Percentiles rank a stretch among this genome's conserved stretches.
These are phyloP conservation scores for Chondrilla cf. caribensis DNA, from an alignment of 37 sponge, comb jelly and placozoan genomes.

Conservation along the genomic window DNA sequence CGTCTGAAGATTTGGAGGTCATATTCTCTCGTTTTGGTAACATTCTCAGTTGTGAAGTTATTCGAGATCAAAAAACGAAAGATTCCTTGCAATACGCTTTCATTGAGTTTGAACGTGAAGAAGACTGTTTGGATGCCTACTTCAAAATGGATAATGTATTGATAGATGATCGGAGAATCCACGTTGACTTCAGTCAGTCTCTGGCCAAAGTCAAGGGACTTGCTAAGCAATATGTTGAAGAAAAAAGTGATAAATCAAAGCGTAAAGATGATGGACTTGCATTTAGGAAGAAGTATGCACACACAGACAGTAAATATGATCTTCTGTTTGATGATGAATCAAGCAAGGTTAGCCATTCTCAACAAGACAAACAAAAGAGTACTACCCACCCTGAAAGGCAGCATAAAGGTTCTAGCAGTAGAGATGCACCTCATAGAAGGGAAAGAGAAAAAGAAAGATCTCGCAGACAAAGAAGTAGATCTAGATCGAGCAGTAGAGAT, in stretches of 20 bases:
- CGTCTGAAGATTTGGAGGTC: conserved; percentile 93
- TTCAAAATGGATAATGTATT: conserved; percentile 99
- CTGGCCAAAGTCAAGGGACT: conserved; percentile 83
- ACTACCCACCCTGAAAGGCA: background rate
- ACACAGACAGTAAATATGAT: conserved; percentile 47
- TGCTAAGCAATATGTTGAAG: conserved; percentile 28
- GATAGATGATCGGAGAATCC: conserved; percentile 96
- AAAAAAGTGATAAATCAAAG: background rate
- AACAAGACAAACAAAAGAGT: background rate
- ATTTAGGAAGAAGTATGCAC: conserved; percentile 3
- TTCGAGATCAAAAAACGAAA: conserved; percentile 91
- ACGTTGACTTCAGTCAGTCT: conserved; percentile 98
- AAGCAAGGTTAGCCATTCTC: background rate
- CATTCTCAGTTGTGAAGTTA: conserved; percentile 92
- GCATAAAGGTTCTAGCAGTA: background rate
- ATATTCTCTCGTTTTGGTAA: conserved; percentile 97
- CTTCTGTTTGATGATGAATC: conserved; percentile 66
- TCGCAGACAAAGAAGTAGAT: conserved; percentile 9
- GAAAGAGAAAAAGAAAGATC: conserved; percentile 31
- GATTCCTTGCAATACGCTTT: conserved; percentile 98
- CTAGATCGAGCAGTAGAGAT: conserved; percentile 4
- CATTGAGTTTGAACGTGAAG: conserved; percentile 93
- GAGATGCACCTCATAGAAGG: background rate
- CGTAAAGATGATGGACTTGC: conserved; percentile 37
- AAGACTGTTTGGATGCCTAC: conserved; percentile 93